Base-by-base conservation (phyloP, 2,797 vertebrate genomes). In the Takifugu ocellatus region DNA sequence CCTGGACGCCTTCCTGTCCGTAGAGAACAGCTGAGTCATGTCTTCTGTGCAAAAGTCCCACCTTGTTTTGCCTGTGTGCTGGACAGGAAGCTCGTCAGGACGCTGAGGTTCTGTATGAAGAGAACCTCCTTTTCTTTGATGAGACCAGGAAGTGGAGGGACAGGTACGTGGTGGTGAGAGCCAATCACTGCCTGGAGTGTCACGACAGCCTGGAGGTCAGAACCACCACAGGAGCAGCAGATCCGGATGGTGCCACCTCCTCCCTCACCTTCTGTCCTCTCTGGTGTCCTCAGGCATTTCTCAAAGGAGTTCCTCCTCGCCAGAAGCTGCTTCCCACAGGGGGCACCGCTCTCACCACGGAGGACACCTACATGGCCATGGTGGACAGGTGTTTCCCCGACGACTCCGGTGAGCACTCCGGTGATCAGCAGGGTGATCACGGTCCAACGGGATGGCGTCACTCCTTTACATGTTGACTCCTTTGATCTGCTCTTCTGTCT, bases 131-230 rank as follows among this genome's bases (percentile, higher is more conserved):
- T 31, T 92, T 87, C 54, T 91, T 88, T 0, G 93, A 94, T 39
- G 93, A 94, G 5, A 72, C 84, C 86, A 93, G 89, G 87, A 97
- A 95, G 78, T 97, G 95, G 95, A 93, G 84, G 74, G 93, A 95
- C 42, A 78, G 92, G 78, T 95, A 93, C 0, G 15, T 94, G 0
- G 94, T 95, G 67, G 81, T 96, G 56, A 92, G 90, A 79, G 93
- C 91, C 1, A 93, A 93, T 79, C 93, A 94, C 82, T 82, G 88
- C 25, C 82, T 97, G 88, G 92, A 95, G 80, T 94, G 90, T 83
- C 93, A 95, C 56, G 94, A 95, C 56, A 92, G 79, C 69, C 90
- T 91, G 74, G 93, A 96, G 92, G 95, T 94, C 79, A 90, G 75
- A 1, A 1, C 4, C 8, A 2, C 2, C 1, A n/a, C 44, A 4